Percentiles rank a stretch among this genome's conserved stretches.
Evolutionary conservation across 2,113 vertebrate genomes (phyloP).

Genomic region (Athene noctua): DNA sequence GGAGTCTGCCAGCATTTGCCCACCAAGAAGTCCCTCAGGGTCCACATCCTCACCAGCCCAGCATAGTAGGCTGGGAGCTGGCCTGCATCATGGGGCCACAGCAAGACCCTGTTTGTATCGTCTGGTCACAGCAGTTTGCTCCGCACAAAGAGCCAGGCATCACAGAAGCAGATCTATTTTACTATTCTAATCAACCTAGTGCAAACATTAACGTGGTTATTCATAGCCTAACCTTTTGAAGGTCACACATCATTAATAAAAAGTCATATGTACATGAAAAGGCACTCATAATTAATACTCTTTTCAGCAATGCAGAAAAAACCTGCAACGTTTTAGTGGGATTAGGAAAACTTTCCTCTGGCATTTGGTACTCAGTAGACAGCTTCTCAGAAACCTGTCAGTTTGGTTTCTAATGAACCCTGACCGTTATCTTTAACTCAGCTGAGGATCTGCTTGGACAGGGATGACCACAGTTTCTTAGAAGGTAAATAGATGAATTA

Average conservation of each 20-base stretch:
- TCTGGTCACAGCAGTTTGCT: not conserved
- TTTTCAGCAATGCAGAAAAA: not conserved
- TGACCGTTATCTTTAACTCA: slow-evolving; percentile 17
- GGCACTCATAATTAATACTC: not conserved
- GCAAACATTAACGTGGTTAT: not conserved
- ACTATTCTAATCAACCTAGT: not conserved
- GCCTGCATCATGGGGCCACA: accelerated
- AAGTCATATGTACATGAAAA: not conserved
- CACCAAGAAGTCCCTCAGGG: not conserved
- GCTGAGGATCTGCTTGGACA: not conserved
- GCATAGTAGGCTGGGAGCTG: not conserved
- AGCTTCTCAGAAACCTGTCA: not conserved
- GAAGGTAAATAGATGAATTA: slow-evolving; percentile 34
- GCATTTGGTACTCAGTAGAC: not conserved
- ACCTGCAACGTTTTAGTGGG: not conserved
- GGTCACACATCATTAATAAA: not conserved
- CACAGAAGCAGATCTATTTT: not conserved
- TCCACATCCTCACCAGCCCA: accelerated
- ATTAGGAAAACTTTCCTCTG: not conserved
- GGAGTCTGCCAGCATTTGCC: not conserved
- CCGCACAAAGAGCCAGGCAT: not conserved
- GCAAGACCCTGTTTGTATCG: not conserved
- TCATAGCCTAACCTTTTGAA: not conserved
- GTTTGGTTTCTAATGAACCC: not conserved
- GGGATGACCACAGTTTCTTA: slow-evolving; percentile 17